These are phyloP conservation scores for Karalla daura DNA, from an alignment of 2,797 vertebrate genomes.

Conservation along the genomic window DNA sequence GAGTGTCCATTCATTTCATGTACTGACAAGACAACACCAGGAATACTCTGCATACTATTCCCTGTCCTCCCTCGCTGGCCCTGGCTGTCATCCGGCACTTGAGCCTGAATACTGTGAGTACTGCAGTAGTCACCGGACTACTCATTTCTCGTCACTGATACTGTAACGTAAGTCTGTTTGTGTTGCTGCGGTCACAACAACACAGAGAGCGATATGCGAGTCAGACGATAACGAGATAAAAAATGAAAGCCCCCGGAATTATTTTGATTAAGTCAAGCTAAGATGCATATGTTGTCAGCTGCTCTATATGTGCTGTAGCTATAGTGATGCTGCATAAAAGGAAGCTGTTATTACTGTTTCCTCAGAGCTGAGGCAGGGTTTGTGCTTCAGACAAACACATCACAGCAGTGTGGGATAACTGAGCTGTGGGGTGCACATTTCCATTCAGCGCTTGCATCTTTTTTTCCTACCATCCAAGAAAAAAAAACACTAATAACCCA, in stretches of 20 bases:
- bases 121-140: constrained; percentile 34
- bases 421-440: constrained; percentile 38
- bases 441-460: constrained; percentile 37
- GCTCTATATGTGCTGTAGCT: constrained; percentile 29
- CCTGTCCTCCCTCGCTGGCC: constrained; percentile 11
- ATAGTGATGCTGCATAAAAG: constrained; percentile 26
- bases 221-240: constrained; percentile 3
- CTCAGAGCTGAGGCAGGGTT: constrained; percentile 45
- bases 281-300: constrained; percentile 13
- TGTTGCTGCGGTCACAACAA: constrained; percentile 29
- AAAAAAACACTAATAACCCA: constrained; percentile 46
- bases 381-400: constrained; percentile 45
- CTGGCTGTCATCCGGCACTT: constrained; percentile 14
- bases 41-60: constrained; percentile 38
- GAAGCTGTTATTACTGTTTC: constrained; percentile 24
- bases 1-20: constrained; percentile 81
- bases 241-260: constrained; percentile 8
- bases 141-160: constrained; percentile 35
- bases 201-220: constrained; percentile 9
- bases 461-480: constrained; percentile 32
- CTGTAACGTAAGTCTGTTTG: constrained; percentile 29
- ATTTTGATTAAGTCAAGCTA: constrained; percentile 4
- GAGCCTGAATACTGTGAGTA: constrained; percentile 34
- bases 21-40: constrained; percentile 67
- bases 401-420: constrained; percentile 38